Percentiles rank a stretch among this genome's conserved stretches.
These are phyloP conservation scores for Cyanoramphus novaezelandiae DNA, from an alignment of 2,113 vertebrate species.

Conservation along the genomic window DNA sequence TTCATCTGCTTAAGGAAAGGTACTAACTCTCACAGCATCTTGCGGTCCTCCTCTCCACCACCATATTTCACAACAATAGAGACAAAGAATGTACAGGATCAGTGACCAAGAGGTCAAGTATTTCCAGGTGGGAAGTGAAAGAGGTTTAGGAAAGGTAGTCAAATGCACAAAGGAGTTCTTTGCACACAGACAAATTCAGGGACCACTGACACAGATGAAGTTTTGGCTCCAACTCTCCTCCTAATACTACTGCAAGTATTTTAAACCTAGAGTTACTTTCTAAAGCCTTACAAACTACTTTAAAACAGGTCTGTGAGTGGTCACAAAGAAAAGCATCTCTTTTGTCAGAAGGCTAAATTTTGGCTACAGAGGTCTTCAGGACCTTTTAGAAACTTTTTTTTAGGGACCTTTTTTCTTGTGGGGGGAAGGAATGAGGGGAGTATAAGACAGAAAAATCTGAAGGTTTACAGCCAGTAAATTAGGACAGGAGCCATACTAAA, in stretches of 20 bases:
- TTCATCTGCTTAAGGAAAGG: neutral
- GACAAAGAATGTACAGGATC: neutral
- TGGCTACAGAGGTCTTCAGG: neutral
- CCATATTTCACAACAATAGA: neutral
- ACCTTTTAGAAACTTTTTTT: neutral
- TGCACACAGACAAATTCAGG: neutral
- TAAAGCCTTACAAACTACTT: neutral
- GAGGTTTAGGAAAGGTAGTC: neutral
- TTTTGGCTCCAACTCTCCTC: neutral
- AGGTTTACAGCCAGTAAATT: neutral
- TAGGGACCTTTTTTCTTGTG: neutral
- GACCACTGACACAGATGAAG: neutral
- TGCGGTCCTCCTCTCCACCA: neutral
- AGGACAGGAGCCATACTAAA: neutral
- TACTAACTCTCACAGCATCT: neutral
- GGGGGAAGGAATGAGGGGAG: fast-evolving
- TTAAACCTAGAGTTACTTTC: neutral
- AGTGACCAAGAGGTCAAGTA: neutral
- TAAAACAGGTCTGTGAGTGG: neutral
- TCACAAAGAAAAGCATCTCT: fast-evolving
- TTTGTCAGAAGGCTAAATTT: neutral
- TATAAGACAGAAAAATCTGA: neutral
- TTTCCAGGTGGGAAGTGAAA: neutral
- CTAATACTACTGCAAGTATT: neutral
- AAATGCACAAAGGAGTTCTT: neutral